These are phyloP conservation scores for Amphipyra tragopoginis DNA, from an alignment of 2,888 invertebrate species.

Conservation along the genomic window DNA sequence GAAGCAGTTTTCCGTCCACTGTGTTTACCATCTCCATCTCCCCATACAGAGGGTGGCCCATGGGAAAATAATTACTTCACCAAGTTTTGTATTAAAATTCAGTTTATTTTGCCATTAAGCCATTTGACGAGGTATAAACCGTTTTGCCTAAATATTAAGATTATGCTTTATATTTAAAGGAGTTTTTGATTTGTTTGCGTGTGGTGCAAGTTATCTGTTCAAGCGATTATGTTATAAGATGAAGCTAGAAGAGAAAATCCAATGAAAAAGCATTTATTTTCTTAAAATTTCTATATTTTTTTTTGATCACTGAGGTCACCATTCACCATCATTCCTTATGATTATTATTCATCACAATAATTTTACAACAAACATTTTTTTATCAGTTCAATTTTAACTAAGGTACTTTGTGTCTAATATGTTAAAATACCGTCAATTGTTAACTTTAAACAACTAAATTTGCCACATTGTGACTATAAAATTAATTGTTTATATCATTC, in stretches of 20 bases:
- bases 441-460: too few relatives aligned
- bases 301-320: too few relatives aligned
- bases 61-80: constrained; percentile 78
- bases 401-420: too few relatives aligned
- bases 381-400: too few relatives aligned
- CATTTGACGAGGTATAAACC: constrained; percentile 76
- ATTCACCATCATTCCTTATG: too few relatives aligned
- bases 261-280: too few relatives aligned
- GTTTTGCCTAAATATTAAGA: constrained; percentile 71
- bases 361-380: too few relatives aligned
- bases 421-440: too few relatives aligned
- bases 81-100: constrained; percentile 77
- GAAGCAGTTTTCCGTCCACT: constrained; percentile 55
- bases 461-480: too few relatives aligned
- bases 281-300: too few relatives aligned
- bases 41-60: constrained; percentile 67
- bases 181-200: constrained; percentile 65
- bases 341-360: too few relatives aligned
- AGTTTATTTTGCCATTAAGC: constrained; percentile 83
- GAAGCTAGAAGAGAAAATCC: not conserved
- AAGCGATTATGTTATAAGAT: not conserved
- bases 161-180: constrained; percentile 67
- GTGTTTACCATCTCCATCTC: constrained; percentile 68
- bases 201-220: constrained; percentile 33
- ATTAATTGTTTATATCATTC: too few relatives aligned